Evolutionary conservation across 2,888 invertebrate species (phyloP).

Genomic region (Sinelater perroti): DNA sequence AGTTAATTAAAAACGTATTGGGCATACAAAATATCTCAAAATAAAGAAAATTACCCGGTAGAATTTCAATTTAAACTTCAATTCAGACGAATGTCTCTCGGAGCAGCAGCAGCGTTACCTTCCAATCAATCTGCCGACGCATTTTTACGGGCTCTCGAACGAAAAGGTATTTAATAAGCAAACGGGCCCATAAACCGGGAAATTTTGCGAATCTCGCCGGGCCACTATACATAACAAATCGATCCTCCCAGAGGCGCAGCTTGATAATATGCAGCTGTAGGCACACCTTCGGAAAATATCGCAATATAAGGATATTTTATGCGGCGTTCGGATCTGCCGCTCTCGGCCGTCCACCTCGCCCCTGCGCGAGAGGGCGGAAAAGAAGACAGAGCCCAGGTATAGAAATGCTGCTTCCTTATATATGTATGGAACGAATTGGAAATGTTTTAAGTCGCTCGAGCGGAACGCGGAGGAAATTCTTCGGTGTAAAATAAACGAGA

Average conservation of each 20-base stretch:
- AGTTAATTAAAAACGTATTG: no score
- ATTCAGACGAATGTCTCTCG: no score
- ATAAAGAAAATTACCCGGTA: no score
- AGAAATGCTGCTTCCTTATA: slow-evolving; percentile 17
- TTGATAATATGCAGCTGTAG: slow-evolving; percentile 25
- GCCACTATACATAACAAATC: slow-evolving; percentile 24
- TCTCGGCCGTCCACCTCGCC: slow-evolving; percentile 7
- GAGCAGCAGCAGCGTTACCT: no score
- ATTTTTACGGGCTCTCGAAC: no score
- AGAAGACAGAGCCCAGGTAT: slow-evolving; percentile 13
- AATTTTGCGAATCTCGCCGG: slow-evolving; percentile 19
- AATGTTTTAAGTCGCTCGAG: slow-evolving; percentile 25
- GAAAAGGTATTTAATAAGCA: no score
- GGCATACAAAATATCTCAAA: no score
- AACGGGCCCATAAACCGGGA: no score
- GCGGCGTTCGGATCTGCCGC: slow-evolving; percentile 3
- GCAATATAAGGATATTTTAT: slow-evolving; percentile 19
- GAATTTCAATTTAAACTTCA: no score
- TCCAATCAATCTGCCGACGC: no score
- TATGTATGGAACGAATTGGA: slow-evolving; percentile 24
- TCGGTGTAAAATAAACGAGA: slow-evolving; percentile 26
- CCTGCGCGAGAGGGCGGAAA: slow-evolving; percentile 5
- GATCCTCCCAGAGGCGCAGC: slow-evolving; percentile 16
- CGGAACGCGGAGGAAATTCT: slow-evolving; percentile 21
- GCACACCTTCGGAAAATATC: slow-evolving; percentile 13